Evolutionary conservation across 1,140 invertebrate species (phyloP), one percentile per base, ranked within the genome.

Genomic region (Lerema accius): DNA sequence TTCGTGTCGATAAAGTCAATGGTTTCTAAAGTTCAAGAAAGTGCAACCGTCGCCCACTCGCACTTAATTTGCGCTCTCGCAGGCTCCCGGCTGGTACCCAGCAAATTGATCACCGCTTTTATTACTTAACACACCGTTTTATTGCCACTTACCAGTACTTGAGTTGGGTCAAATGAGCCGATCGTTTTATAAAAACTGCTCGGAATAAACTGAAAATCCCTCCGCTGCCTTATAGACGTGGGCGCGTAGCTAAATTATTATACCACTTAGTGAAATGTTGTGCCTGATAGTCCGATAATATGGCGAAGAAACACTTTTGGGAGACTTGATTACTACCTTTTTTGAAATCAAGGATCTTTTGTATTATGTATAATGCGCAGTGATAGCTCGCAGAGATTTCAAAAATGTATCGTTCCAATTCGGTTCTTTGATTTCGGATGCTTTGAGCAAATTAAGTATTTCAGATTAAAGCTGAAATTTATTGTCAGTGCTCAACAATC

Each of bases 71-170:
- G 70, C 65, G 62, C 66, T 67, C 58, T 67, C 71, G 63, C 71
- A 69, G 63, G 63, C 69, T 70, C 65, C 74, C 58, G 67, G 53
- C 58, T 55, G 48, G 63, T 71, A 61, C 67, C 63, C 63, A 59
- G 71, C 65, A 69, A 73, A 81, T 78, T 74, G 68, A 78, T 78
- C 69, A 65, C 46, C 53, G 59, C 65, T 71, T 73, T 76, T 80
- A 73, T 73, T 73, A 71, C 71, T 73, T 67, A 62, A 73, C 68
- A 69, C 68, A 63, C 58, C 55, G 48, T 63, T 70, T 73, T 69
- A 73, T 71, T 68, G 58, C 50, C 51, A 71, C 26, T 71, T 49
- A 56, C 42, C 48, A 46, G 55, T 65, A 46, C 42, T 58, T 58
- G 42, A 46, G 53, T 58, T 45, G 48, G 49, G 46, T 63, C 43